These are phyloP conservation scores for Callinectes sapidus DNA, from an alignment of 2,888 invertebrate species.

Conservation along the genomic window DNA sequence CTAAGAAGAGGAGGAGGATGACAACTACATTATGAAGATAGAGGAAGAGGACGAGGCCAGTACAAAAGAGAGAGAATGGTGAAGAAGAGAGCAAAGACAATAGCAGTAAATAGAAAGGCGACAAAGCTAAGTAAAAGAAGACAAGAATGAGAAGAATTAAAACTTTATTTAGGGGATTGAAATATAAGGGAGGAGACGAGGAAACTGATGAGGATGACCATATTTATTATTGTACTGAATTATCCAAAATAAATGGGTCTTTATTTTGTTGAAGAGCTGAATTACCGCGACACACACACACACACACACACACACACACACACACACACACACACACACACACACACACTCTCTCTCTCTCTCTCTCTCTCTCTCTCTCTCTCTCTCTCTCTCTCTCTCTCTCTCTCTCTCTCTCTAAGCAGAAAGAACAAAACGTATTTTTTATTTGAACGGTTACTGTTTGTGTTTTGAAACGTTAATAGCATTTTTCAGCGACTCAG, in stretches of 20 bases:
- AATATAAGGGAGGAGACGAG: not conserved
- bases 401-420: not conserved
- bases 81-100: not conserved
- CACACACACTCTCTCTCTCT: no score
- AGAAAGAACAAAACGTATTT: not conserved
- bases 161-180: not conserved
- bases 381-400: constrained; percentile 1
- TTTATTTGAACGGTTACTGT: not conserved
- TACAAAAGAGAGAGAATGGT: not conserved
- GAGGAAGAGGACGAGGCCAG: no score
- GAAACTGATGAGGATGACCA: not conserved
- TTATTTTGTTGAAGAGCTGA: no score
- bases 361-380: not conserved
- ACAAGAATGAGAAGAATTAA: not conserved
- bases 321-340: no score
- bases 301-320: no score
- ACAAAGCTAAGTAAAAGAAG: not conserved
- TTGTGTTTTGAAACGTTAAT: not conserved
- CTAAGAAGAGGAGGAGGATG: no score
- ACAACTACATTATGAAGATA: no score
- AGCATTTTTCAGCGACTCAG: no score
- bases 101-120: not conserved
- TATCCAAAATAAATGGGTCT: not conserved
- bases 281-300: no score
- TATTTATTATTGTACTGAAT: not conserved